phyloP scores from a whole-genome alignment of 2,113 vertebrate species.

The Irena cyanogastra region DNA sequence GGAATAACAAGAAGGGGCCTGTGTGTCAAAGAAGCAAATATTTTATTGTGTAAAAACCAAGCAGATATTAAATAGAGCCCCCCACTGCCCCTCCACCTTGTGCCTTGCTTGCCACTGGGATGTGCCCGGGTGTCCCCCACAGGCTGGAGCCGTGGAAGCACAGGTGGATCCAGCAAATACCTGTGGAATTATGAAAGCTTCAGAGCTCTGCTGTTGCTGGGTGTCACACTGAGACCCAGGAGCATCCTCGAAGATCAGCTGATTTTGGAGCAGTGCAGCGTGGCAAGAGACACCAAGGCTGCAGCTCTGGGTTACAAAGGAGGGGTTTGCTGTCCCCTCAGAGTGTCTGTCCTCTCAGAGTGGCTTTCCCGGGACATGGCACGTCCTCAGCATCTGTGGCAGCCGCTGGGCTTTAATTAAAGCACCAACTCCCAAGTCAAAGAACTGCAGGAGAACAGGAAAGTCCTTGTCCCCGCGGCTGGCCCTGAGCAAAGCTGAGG shows the following conservation, averaged over 20 bases:
- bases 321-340: neutral
- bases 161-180: neutral
- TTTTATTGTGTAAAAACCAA: constrained; percentile 64
- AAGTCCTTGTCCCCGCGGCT: neutral
- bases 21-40: neutral
- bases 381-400: neutral
- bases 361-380: fast-evolving
- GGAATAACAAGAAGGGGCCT: neutral
- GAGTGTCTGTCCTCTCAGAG: neutral
- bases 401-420: neutral
- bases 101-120: neutral
- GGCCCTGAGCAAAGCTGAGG: neutral
- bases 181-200: neutral
- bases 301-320: neutral
- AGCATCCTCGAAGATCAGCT: fast-evolving
- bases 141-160: neutral
- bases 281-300: neutral
- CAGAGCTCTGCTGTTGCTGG: neutral
- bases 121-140: neutral
- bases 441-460: constrained; percentile 21
- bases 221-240: neutral
- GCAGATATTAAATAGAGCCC: neutral
- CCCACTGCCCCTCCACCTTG: fast-evolving
- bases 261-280: fast-evolving
- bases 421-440: constrained; percentile 44